Evolutionary conservation across 2,888 invertebrate species (phyloP).

Genomic region (Chloromyia formosa): DNA sequence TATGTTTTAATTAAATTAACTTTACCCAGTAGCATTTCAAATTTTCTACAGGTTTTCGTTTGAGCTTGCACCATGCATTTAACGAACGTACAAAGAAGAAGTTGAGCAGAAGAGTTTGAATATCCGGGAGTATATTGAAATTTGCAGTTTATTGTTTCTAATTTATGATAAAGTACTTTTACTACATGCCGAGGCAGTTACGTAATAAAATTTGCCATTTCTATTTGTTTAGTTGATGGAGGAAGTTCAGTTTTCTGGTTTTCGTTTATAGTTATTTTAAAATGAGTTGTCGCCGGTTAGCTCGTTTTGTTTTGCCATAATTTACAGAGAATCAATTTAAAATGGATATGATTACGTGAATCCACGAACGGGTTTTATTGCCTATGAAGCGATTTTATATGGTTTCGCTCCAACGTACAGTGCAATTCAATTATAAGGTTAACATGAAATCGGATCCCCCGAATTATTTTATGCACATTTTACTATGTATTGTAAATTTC

Average conservation of each 20-base stretch:
- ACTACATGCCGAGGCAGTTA: neutral
- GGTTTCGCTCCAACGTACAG: no score
- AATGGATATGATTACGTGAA: slow-evolving; percentile 6
- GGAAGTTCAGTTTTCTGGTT: slow-evolving; percentile 14
- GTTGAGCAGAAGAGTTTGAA: neutral
- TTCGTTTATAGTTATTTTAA: slow-evolving; percentile 11
- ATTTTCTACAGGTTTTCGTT: neutral
- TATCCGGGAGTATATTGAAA: slow-evolving; percentile 35
- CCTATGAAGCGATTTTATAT: slow-evolving; percentile 28
- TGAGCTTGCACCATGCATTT: neutral
- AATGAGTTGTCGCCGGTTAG: slow-evolving; percentile 31
- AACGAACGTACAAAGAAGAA: neutral
- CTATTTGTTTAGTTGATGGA: slow-evolving; percentile 24
- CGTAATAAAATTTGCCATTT: slow-evolving; percentile 40
- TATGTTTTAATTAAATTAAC: slow-evolving; percentile 42
- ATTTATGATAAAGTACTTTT: slow-evolving; percentile 30
- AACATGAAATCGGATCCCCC: no score
- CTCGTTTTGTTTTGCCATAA: slow-evolving; percentile 20
- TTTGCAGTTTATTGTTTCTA: slow-evolving; percentile 33
- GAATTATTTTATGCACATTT: no score
- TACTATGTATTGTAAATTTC: no score
- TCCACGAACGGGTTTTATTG: slow-evolving; percentile 23
- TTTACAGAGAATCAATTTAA: slow-evolving; percentile 28
- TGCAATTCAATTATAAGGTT: no score
- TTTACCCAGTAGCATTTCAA: slow-evolving; percentile 12